These are phyloP conservation scores for Pterostichus niger DNA, from an alignment of 2,888 invertebrate genomes.

Conservation along the genomic window DNA sequence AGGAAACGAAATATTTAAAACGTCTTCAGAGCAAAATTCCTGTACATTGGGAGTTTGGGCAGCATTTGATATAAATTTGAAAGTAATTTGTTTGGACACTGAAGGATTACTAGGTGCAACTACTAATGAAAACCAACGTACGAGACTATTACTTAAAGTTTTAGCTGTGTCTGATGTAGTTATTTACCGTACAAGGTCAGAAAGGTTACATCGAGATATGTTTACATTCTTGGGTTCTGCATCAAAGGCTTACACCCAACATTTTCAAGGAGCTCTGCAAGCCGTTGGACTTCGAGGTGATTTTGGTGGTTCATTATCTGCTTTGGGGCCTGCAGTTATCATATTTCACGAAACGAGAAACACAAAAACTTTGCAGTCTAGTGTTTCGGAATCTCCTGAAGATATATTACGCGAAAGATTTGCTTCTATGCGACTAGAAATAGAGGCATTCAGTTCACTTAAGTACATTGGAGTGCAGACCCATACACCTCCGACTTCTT, in stretches of 20 bases:
- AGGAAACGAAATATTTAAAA: slow-evolving; percentile 82
- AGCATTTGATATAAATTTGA: slow-evolving; percentile 83
- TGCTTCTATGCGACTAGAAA: slow-evolving; percentile 81
- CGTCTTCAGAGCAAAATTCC: slow-evolving; percentile 83
- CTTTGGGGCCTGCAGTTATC: slow-evolving; percentile 86
- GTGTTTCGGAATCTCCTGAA: slow-evolving; percentile 82
- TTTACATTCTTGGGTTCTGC: slow-evolving; percentile 88
- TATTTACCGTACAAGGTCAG: slow-evolving; percentile 87
- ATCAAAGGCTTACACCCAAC: slow-evolving; percentile 85
- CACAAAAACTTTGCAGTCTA: slow-evolving; percentile 82
- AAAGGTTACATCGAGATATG: slow-evolving; percentile 87
- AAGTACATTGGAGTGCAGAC: slow-evolving; percentile 84
- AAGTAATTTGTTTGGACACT: slow-evolving; percentile 87
- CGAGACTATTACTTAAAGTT: slow-evolving; percentile 86
- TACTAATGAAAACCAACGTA: slow-evolving; percentile 82
- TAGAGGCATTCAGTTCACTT: slow-evolving; percentile 86
- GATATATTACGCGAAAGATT: slow-evolving; percentile 83
- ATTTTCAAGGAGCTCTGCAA: slow-evolving; percentile 83
- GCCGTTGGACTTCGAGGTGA: slow-evolving; percentile 75
- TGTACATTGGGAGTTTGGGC: slow-evolving; percentile 90
- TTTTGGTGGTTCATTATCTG: slow-evolving; percentile 77
- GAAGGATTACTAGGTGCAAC: slow-evolving; percentile 86
- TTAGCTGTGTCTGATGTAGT: slow-evolving; percentile 91
- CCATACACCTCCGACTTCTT: slow-evolving; percentile 80
- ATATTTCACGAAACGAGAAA: slow-evolving; percentile 90